Evolutionary conservation across 35 echinoderm and acorn worm genomes (phyloP), one percentile per base, ranked within the genome.

Genomic region (Apostichopus californicus): DNA sequence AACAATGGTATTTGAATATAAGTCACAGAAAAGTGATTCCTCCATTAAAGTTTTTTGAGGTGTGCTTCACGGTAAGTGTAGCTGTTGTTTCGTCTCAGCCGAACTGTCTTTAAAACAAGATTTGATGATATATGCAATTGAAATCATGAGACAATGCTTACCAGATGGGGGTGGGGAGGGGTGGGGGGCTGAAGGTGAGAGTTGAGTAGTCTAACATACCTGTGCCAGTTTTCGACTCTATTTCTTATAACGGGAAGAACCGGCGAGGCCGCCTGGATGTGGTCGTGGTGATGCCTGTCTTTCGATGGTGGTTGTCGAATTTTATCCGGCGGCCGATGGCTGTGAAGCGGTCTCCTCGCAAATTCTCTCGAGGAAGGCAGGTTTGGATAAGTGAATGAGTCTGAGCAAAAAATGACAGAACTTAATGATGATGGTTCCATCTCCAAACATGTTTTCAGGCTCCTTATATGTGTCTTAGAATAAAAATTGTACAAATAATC

Each of bases 181-280:
- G 28, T 0, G 28, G 28, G 28, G 28, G 28, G 24, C 28, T 34
- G 28, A 1, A 34, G 1, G 28, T 34, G 28, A 34, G 0, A 34
- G 28, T 34, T 34, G 28, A 34, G 28, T 34, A 34, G 28, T 34
- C 28, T 34, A 81, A 83, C 80, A 18, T 6, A 83, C 80, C 80
- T 83, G 8, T 83, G 80, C 80, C 80, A 83, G 52, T 83, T 83
- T 83, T 34, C 24, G 55, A 83, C 80, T 83, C 80, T 83, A 15
- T 83, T 55, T 83, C 55, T 83, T 11, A 56, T 53, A 17, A 18
- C 80, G 12, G 80, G 80, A 2, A 83, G 17, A 57, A 55, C 55
- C 54, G 80, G 80, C 13, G 80, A 83, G 15, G 25, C 80, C 80
- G 17, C 80, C 55, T 15, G 55, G 26, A 83, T 56, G 46, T 83